Percentiles rank a stretch among this genome's conserved stretches.
Evolutionary conservation across 2,888 invertebrate genomes (phyloP).

Genomic region (Drosophila neonasuta): DNA sequence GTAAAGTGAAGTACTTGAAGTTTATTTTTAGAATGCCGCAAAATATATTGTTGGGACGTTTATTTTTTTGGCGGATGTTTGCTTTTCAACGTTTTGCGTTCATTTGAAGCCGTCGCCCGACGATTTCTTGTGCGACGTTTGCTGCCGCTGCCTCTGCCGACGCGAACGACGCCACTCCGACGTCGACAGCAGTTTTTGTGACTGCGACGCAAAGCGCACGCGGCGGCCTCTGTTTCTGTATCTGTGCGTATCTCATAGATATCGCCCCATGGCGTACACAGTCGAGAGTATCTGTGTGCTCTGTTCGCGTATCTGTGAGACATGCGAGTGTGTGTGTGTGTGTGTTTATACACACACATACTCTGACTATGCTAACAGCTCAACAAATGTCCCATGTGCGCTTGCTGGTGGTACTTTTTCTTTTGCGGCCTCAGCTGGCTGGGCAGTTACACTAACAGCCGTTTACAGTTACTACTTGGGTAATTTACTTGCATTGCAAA

Average conservation of each 20-base stretch:
- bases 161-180: slow-evolving; percentile 41
- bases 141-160: slow-evolving; percentile 44
- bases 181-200: slow-evolving; percentile 6
- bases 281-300: slow-evolving; percentile 70
- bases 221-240: slow-evolving; percentile 47
- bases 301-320: slow-evolving; percentile 59
- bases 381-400: slow-evolving; percentile 43
- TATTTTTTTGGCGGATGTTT: slow-evolving; percentile 82
- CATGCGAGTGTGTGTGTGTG: slow-evolving; percentile 2
- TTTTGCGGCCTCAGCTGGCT: slow-evolving; percentile 20
- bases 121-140: slow-evolving; percentile 77
- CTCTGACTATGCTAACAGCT: slow-evolving; percentile 31
- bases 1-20: slow-evolving; percentile 39
- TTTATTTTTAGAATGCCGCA: slow-evolving; percentile 64
- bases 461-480: slow-evolving; percentile 35
- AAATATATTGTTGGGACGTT: slow-evolving; percentile 48
- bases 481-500: slow-evolving; percentile 41
- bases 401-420: slow-evolving; percentile 35
- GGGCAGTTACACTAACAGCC: slow-evolving; percentile 21
- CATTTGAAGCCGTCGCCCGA: slow-evolving; percentile 82
- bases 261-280: slow-evolving; percentile 44
- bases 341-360: slow-evolving; percentile 2
- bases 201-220: slow-evolving; percentile 57
- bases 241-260: slow-evolving; percentile 78
- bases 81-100: slow-evolving; percentile 83